Evolutionary conservation across 1,140 invertebrate species (phyloP).

Genomic region (Zaprionus davidi): DNA sequence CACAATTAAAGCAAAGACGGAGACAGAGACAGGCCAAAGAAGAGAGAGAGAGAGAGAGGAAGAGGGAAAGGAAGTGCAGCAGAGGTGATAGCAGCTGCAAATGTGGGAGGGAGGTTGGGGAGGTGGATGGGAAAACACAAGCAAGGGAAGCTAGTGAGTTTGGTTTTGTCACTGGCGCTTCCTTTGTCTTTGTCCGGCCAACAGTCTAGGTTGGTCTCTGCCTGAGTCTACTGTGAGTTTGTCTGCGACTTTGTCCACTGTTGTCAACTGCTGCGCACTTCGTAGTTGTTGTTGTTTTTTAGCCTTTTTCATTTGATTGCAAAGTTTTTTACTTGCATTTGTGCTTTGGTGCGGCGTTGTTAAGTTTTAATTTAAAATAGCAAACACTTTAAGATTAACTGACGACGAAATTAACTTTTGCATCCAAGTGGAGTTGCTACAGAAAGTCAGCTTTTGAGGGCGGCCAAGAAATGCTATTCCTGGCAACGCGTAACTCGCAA

Average conservation of each 20-base stretch:
- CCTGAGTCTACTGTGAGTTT: constrained; percentile 21
- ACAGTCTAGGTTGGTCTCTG: constrained; percentile 18
- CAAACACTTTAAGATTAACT: constrained; percentile 13
- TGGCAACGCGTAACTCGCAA: neutral
- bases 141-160: neutral
- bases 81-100: constrained; percentile 6
- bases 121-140: neutral
- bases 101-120: neutral
- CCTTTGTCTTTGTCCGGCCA: constrained; percentile 7
- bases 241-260: constrained; percentile 21
- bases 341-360: constrained; percentile 8
- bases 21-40: neutral
- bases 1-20: constrained; percentile 7
- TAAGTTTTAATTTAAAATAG: constrained; percentile 19
- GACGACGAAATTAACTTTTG: constrained; percentile 3
- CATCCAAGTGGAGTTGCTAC: neutral
- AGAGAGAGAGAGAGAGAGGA: neutral
- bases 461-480: neutral
- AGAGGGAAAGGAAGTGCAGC: neutral
- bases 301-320: constrained; percentile 25
- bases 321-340: constrained; percentile 28
- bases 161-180: neutral
- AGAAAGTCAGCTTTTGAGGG: neutral
- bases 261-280: constrained; percentile 9
- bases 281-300: constrained; percentile 5